phyloP scores from a whole-genome alignment of 2,797 vertebrate species.

The Clamator glandarius region DNA sequence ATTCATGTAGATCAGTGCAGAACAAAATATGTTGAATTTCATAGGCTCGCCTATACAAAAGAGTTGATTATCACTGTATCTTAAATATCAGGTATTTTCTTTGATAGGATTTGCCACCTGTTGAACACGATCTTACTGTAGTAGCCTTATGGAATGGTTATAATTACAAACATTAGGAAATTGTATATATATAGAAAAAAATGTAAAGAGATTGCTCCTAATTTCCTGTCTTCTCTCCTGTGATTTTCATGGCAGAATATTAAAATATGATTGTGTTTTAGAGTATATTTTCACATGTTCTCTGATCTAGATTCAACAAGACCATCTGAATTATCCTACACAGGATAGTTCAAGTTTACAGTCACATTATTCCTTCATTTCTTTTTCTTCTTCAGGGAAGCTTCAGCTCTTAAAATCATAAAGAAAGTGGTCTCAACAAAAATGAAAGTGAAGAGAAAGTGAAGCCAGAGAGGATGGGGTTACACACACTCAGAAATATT shows the following conservation, averaged over 20 bases:
- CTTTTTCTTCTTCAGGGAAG: background rate
- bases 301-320: background rate
- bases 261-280: background rate
- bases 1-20: constrained; percentile 42
- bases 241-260: background rate
- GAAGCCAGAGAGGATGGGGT: background rate
- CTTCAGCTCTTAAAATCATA: background rate
- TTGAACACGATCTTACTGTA: background rate
- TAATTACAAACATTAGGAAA: background rate
- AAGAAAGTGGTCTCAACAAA: background rate
- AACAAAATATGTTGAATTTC: constrained; percentile 44
- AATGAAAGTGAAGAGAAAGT: background rate
- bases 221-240: background rate
- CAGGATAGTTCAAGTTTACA: background rate
- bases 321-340: background rate
- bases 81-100: constrained; percentile 15
- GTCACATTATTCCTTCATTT: background rate
- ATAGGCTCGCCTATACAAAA: background rate
- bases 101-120: background rate
- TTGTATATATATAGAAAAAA: background rate
- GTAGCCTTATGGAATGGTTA: background rate
- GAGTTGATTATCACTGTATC: background rate
- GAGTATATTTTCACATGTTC: background rate
- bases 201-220: background rate
- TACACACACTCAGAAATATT: background rate